phyloP scores from a whole-genome alignment of 2,797 vertebrate genomes.

The Kryptopterus vitreolus region DNA sequence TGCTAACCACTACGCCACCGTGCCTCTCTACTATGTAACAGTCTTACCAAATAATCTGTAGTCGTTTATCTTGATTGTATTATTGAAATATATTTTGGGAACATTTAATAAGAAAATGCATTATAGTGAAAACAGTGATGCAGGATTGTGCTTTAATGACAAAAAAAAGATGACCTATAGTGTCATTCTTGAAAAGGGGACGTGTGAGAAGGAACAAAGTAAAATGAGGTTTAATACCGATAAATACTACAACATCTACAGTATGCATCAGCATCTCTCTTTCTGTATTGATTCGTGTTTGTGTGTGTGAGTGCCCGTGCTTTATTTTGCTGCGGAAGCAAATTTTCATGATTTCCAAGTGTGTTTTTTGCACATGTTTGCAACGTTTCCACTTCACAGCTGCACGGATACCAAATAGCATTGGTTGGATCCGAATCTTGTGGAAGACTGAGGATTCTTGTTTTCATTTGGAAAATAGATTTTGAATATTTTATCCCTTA shows the following conservation, averaged over 20 bases:
- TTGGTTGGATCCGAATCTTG: background rate
- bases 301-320: background rate
- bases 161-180: no score
- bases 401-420: background rate
- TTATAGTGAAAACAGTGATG: no score
- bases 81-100: no score
- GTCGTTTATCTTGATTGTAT: no score
- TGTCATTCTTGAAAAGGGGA: no score
- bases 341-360: background rate
- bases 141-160: no score
- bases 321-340: slow-evolving; percentile 5
- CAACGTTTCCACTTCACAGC: slow-evolving; percentile 7
- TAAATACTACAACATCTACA: slow-evolving; percentile 23
- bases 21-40: no score
- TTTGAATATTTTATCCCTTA: background rate
- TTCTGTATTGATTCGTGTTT: slow-evolving; percentile 18
- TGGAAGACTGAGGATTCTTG: background rate
- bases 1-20: no score
- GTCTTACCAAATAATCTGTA: no score
- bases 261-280: slow-evolving; percentile 29
- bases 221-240: slow-evolving; percentile 26
- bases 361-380: slow-evolving; percentile 17
- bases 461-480: background rate
- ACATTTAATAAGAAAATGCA: no score
- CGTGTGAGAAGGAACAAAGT: no score